These are phyloP conservation scores for Saxicola maurus DNA, from an alignment of 2,797 vertebrate species.

Conservation along the genomic window DNA sequence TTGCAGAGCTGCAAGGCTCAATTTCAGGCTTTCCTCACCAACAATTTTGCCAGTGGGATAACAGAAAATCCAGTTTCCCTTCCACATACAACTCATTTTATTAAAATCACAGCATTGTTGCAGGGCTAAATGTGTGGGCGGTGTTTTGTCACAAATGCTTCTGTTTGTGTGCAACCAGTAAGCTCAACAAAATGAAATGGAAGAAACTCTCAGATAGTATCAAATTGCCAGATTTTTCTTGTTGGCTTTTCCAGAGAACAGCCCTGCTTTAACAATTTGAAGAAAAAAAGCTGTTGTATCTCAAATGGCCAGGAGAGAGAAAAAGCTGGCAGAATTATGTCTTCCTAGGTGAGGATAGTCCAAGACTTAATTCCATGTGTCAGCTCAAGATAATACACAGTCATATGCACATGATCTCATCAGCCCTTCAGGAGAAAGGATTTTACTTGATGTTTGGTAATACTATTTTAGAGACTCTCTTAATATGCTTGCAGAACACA, in stretches of 20 bases:
- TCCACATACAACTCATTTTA: neutral
- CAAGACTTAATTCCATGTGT: slow-evolving; percentile 59
- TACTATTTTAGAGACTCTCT: slow-evolving; percentile 13
- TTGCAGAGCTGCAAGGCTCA: neutral
- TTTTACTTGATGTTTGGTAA: slow-evolving; percentile 30
- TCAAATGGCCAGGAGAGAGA: slow-evolving; percentile 28
- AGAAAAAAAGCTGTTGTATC: neutral
- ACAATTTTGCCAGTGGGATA: neutral
- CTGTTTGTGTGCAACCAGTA: neutral
- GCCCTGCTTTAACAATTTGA: slow-evolving; percentile 10
- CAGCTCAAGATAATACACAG: slow-evolving; percentile 46
- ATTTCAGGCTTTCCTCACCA: slow-evolving; percentile 8
- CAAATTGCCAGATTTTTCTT: neutral
- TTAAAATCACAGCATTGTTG: neutral
- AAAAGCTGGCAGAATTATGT: slow-evolving; percentile 14
- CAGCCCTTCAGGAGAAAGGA: slow-evolving; percentile 36
- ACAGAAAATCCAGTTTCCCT: neutral
- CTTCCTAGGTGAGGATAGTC: slow-evolving; percentile 33
- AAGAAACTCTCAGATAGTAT: slow-evolving; percentile 1
- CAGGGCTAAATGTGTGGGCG: neutral
- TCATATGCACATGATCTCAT: slow-evolving; percentile 26
- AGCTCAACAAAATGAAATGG: slow-evolving; percentile 6
- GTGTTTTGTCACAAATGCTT: neutral
- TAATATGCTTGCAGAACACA: slow-evolving; percentile 22
- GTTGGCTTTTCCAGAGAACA: neutral